Evolutionary conservation across 2,797 vertebrate species (phyloP).

Genomic region (Ambastaia sidthimunki): DNA sequence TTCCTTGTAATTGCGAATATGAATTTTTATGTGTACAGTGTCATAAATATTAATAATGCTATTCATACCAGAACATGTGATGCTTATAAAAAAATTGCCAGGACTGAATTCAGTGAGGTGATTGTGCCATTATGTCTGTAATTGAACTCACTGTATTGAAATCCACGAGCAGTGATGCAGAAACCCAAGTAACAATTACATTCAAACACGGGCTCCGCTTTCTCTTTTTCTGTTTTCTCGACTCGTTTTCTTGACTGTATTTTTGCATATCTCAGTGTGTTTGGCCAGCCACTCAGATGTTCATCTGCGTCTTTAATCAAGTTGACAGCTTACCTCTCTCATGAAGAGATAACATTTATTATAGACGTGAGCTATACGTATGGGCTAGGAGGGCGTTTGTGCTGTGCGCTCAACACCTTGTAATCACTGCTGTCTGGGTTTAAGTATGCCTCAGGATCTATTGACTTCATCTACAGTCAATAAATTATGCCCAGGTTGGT

Average conservation of each 20-base stretch:
- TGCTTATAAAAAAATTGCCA: conserved; percentile 9
- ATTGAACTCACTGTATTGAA: background rate
- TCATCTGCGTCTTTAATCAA: conserved; percentile 88
- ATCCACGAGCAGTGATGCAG: conserved; percentile 33
- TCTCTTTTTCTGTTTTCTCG: no score
- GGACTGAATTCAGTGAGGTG: background rate
- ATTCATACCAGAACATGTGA: background rate
- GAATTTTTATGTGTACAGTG: background rate
- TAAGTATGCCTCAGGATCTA: conserved; percentile 82
- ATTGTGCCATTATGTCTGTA: conserved; percentile 1
- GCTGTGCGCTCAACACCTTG: conserved; percentile 75
- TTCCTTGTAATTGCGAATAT: background rate
- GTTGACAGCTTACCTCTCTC: conserved; percentile 85
- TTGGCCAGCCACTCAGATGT: conserved; percentile 82
- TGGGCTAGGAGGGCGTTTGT: conserved; percentile 78
- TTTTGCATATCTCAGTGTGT: conserved; percentile 84
- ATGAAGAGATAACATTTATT: conserved; percentile 85
- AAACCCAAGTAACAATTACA: conserved; percentile 65
- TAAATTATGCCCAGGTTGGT: conserved; percentile 70
- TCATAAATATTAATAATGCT: background rate
- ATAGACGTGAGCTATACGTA: conserved; percentile 82
- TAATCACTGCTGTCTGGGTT: conserved; percentile 82
- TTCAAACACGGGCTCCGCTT: conserved; percentile 52
- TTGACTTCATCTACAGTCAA: conserved; percentile 82
- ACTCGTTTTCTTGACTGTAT: conserved; percentile 67